Evolutionary conservation across 2,888 invertebrate genomes (phyloP).

Genomic region (Xestia xanthographa): DNA sequence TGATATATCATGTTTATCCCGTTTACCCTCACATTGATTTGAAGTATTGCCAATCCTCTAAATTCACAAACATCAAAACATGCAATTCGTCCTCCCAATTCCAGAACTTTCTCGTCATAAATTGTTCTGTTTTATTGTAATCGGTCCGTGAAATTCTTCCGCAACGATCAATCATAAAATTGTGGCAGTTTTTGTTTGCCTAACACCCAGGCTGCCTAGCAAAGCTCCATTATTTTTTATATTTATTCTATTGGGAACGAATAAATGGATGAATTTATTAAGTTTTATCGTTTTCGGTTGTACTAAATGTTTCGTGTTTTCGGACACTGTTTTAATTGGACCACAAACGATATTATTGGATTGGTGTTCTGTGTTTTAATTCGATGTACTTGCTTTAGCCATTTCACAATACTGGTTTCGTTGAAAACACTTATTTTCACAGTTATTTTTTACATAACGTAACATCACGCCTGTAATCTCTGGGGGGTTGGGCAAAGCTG

Average conservation of each 20-base stretch:
- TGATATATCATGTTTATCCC: slow-evolving; percentile 44
- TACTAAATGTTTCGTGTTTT: slow-evolving; percentile 21
- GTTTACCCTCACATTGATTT: slow-evolving; percentile 42
- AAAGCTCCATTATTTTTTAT: slow-evolving; percentile 39
- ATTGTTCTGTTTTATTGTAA: slow-evolving; percentile 74
- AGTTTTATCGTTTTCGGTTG: slow-evolving; percentile 15
- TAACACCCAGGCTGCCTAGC: slow-evolving; percentile 44
- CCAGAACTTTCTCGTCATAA: slow-evolving; percentile 67
- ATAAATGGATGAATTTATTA: slow-evolving; percentile 37
- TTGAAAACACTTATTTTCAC: not conserved
- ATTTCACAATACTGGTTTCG: not conserved
- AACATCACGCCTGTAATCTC: no score
- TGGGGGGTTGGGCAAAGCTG: no score
- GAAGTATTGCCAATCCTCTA: slow-evolving; percentile 66
- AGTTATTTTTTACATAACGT: not conserved
- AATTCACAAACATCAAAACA: slow-evolving; percentile 68
- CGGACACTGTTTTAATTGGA: slow-evolving; percentile 35
- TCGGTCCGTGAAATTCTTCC: slow-evolving; percentile 66
- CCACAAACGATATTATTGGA: slow-evolving; percentile 4
- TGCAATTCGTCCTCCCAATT: slow-evolving; percentile 64
- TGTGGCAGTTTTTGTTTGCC: slow-evolving; percentile 65
- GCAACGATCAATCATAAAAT: slow-evolving; percentile 69
- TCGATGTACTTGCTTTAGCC: not conserved
- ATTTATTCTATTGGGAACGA: slow-evolving; percentile 36
- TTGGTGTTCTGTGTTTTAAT: slow-evolving; percentile 15